Conservation (phyloP, 2,888 invertebrate genomes). For the Phengaris arion region DNA sequence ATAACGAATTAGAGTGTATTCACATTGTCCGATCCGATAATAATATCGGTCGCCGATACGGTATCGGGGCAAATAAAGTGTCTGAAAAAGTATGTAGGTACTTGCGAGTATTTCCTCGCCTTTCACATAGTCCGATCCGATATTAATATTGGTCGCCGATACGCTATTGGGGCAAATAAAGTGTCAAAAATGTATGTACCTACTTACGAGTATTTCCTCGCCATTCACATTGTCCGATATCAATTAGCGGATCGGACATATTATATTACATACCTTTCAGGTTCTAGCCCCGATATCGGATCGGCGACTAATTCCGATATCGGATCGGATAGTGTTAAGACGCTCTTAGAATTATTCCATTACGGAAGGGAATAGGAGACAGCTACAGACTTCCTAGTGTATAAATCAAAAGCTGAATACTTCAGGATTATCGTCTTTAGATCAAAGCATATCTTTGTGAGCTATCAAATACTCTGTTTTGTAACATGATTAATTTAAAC, state of each 20-base stretch:
- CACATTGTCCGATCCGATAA: not conserved
- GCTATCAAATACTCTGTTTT: not conserved
- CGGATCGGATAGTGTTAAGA: not conserved
- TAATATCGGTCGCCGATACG: too few species aligned
- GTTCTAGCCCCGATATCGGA: not conserved
- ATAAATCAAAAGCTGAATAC: conserved; percentile 18
- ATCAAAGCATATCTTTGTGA: not conserved
- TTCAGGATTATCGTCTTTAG: not conserved
- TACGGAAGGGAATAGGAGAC: not conserved
- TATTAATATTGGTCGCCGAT: too few species aligned
- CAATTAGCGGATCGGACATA: too few species aligned
- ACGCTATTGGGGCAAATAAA: too few species aligned
- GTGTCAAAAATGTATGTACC: too few species aligned
- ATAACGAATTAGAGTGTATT: not conserved
- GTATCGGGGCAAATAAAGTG: too few species aligned
- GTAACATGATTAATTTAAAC: not conserved
- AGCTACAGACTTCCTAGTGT: not conserved
- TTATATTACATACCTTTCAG: too few species aligned
- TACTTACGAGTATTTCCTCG: too few species aligned
- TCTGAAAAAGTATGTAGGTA: too few species aligned
- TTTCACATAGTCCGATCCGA: too few species aligned
- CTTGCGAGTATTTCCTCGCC: too few species aligned
- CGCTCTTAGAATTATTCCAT: not conserved
- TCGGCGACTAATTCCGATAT: not conserved
- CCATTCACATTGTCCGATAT: not conserved